These are phyloP conservation scores for Sebastes cheni DNA, from an alignment of 2,797 vertebrate species.

Conservation along the genomic window DNA sequence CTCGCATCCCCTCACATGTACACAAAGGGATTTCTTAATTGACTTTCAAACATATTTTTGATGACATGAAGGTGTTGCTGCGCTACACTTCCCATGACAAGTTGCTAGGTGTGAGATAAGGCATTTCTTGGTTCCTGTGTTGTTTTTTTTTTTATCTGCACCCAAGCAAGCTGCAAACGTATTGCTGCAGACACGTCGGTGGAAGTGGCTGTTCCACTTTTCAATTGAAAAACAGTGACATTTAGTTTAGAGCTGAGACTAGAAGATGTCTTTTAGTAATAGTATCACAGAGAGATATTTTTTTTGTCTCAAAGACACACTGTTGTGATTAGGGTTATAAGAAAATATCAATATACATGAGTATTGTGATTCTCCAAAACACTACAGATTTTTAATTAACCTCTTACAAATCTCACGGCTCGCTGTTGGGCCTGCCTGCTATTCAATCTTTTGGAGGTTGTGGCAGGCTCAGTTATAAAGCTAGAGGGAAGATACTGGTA, in stretches of 20 bases:
- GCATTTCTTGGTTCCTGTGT: constrained; percentile 45
- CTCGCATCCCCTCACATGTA: neutral
- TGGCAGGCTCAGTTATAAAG: no score
- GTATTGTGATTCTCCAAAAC: no score
- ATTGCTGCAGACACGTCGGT: constrained; percentile 2
- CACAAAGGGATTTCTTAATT: neutral
- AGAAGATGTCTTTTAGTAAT: neutral
- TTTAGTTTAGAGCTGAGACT: neutral
- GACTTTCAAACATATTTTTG: neutral
- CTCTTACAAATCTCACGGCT: no score
- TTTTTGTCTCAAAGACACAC: neutral
- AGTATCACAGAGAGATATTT: neutral
- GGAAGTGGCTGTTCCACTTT: neutral
- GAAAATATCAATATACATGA: no score
- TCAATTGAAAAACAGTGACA: neutral
- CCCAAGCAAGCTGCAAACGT: constrained; percentile 29
- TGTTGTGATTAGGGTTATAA: neutral
- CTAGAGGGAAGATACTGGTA: no score
- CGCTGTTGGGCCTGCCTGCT: no score
- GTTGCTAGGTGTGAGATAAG: constrained; percentile 20
- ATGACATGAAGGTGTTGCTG: neutral
- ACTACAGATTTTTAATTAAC: no score
- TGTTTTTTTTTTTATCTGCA: constrained; percentile 36
- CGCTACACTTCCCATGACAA: neutral
- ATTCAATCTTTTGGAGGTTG: no score